Conservation (phyloP, 2,888 invertebrate genomes). For the Drosophila vallismaia region DNA sequence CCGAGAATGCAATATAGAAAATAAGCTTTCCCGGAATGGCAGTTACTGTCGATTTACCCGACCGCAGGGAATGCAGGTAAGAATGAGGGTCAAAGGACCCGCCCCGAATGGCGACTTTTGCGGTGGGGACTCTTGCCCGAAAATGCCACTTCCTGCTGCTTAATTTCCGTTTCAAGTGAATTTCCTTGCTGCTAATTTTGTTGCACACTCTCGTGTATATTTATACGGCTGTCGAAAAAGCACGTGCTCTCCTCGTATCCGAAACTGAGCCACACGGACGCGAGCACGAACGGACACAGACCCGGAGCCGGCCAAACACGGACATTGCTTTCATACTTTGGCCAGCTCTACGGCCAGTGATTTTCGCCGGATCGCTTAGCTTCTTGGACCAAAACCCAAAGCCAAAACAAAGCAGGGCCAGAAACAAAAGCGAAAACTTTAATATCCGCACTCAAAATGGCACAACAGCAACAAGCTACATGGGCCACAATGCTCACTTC, state of each 20-base stretch:
- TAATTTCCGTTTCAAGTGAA: conserved; percentile 81
- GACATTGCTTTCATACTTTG: conserved; percentile 47
- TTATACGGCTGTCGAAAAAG: conserved; percentile 5
- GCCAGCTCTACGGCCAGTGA: conserved; percentile 33
- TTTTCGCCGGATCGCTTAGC: conserved; percentile 54
- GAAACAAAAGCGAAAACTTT: conserved; percentile 49
- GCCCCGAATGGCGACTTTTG: conserved; percentile 23
- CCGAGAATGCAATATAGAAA: conserved; percentile 4
- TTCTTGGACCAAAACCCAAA: conserved; percentile 41
- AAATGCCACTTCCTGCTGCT: conserved; percentile 67
- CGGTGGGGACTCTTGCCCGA: conserved; percentile 24
- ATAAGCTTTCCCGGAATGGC: conserved; percentile 2
- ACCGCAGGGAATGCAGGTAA: conserved; percentile 31
- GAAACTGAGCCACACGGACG: conserved; percentile 59
- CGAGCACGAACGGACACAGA: conserved; percentile 19
- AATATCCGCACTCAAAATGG: conserved; percentile 61
- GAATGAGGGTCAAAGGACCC: conserved; percentile 20
- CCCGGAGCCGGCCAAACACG: conserved; percentile 20
- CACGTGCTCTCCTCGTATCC: conserved; percentile 28
- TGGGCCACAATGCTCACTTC: conserved; percentile 45
- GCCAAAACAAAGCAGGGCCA: conserved; percentile 17
- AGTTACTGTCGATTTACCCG: conserved; percentile 12
- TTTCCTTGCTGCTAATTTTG: conserved; percentile 78
- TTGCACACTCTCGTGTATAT: conserved; percentile 30
- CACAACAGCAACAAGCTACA: conserved; percentile 50